Base-by-base conservation (phyloP, 2,797 vertebrate genomes). In the Eupleurogrammus muticus region DNA sequence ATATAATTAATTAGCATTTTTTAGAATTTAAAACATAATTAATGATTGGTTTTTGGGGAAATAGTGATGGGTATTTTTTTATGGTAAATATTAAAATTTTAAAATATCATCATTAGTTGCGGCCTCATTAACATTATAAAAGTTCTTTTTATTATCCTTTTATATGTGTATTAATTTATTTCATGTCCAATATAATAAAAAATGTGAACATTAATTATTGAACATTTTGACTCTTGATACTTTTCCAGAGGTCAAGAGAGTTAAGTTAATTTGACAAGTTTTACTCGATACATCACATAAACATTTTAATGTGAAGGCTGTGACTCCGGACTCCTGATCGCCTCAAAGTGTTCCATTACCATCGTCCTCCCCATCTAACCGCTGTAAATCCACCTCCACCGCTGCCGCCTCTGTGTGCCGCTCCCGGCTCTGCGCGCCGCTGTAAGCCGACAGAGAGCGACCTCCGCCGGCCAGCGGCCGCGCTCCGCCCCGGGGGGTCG, bases 341-440 rank as follows among this genome's bases (percentile, higher is more conserved):
- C 38, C 10, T 10, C 1, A 1, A 13, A 58, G 20, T 23, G 53
- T 11, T 36, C 53, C 17, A 81, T n/a, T 90, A 95, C 94, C 94
- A 1, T 85, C 28, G 65, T 94, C 90, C 48, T 80, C 77, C 1
- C 85, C 91, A 21, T 90, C 85, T 32, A 93, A 73, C 17, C 87
- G 85, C 72, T 64, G 87, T 1, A 93, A 0, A 24, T 91, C 84
- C 84, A 95, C 93, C 87, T 95, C 89, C 0, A 10, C 28, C 0
- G 69, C 80, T 0, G 40, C 28, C 2, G 70, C 61, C 19, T 77
- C 72, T 0, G 88, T 70, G 79, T 88, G 86, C 69, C 73, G 65
- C 50, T 38, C 1, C 8, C 87, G 84, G 80, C 46, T n/a, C 0
- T 66, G 73, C 1, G 69, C 3, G 8, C 13, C 1, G n/a, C 56